Conservation (phyloP, 2,888 invertebrate genomes). For the Agriopis aurantiaria region DNA sequence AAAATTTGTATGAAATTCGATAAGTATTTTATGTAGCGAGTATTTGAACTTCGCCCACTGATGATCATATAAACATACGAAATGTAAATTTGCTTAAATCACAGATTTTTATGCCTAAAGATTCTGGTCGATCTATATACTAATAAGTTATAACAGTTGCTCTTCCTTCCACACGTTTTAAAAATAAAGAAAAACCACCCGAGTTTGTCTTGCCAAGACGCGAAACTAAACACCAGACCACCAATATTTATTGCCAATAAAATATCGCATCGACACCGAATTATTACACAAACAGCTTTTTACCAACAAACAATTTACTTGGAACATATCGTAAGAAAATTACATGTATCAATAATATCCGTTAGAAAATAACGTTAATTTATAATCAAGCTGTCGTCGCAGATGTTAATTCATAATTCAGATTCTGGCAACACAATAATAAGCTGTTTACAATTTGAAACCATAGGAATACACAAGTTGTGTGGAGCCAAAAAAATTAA, state of each 20-base stretch:
- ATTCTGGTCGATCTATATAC: too few relatives aligned
- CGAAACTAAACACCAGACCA: conserved; percentile 67
- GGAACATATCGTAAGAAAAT: conserved; percentile 63
- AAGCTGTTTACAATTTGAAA: too few relatives aligned
- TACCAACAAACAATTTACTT: conserved; percentile 58
- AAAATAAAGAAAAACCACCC: conserved; percentile 66
- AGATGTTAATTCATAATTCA: conserved; percentile 63
- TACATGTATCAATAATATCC: conserved; percentile 74
- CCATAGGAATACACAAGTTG: conserved; percentile 3
- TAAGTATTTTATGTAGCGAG: too few relatives aligned
- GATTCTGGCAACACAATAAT: conserved; percentile 52
- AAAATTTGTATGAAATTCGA: too few relatives aligned
- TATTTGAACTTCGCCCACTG: too few relatives aligned
- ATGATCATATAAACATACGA: too few relatives aligned
- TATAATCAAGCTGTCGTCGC: conserved; percentile 70
- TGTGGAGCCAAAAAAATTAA: conserved; percentile 12
- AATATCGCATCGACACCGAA: conserved; percentile 62
- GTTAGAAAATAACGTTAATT: conserved; percentile 69
- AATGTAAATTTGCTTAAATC: too few relatives aligned
- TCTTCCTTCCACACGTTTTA: conserved; percentile 41
- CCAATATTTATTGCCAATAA: conserved; percentile 81
- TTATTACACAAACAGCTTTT: conserved; percentile 63
- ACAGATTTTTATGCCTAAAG: too few relatives aligned
- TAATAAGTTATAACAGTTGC: background rate
- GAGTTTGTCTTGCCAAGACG: conserved; percentile 55